Base-by-base conservation (phyloP, 2,113 vertebrate species). In the Pterocles gutturalis region DNA sequence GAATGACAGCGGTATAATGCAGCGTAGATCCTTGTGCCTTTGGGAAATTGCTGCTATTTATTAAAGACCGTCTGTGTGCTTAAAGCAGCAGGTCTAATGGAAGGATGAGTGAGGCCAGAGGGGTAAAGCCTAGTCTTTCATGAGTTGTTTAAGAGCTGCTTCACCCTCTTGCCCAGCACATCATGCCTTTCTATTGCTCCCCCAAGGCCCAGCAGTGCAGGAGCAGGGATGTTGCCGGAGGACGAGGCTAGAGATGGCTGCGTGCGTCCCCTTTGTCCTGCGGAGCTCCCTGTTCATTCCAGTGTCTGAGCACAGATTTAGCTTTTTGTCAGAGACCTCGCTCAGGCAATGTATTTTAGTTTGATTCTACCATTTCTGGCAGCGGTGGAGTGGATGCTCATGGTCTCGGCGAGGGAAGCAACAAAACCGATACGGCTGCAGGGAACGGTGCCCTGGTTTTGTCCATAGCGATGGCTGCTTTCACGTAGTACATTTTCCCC, bases 1-100 rank as follows among this genome's bases (percentile, higher is more conserved):
- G 89, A 82, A 93, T 90, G 84, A 55, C 85, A 83, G 70, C 5
- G 4, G 57, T 28, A 41, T 89, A 87, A 90, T 81, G 79, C 89
- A 29, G 43, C 2, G 73, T 41, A 58, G 76, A 64, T 89, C 71
- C 69, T 83, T 2, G 1, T 80, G 83, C 96, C 84, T 94, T 54
- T 54, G 91, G 91, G 91, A 80, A 94, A 91, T 75, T 69, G 81
- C 92, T 83, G 73, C 91, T 91, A 5, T 95, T 95, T 87, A 72
- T 91, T 94, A 66, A 62, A 54, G 62, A 25, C 58, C 0, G 0
- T 70, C 67, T 49, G 28, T 57, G 43, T 87, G 53, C 73, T 70
- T 65, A 51, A 84, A 82, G 69, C 83, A 76, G 77, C 61, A 28
- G 46, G 58, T 77, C 72, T 92, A 89, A 84, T 93, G 89, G 89